Percentiles rank a stretch among this genome's conserved stretches.
Conservation (phyloP, 1,140 invertebrate species). For the Bombus ignitus region DNA sequence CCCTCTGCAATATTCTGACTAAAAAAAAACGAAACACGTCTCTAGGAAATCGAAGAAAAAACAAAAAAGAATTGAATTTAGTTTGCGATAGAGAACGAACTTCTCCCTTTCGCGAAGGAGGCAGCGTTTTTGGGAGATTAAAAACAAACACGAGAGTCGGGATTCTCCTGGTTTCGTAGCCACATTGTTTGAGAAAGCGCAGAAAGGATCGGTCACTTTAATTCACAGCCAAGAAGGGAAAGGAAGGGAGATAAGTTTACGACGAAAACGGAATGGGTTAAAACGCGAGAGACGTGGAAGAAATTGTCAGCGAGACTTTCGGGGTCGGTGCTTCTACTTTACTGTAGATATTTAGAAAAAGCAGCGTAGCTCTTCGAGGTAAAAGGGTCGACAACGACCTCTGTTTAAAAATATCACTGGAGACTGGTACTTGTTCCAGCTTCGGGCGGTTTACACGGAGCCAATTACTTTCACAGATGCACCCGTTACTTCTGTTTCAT, state of each 20-base stretch:
- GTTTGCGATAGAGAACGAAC: neutral
- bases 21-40: no score
- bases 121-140: neutral
- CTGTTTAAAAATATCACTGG: slow-evolving; percentile 57
- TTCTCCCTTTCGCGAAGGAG: neutral
- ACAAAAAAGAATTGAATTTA: neutral
- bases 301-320: slow-evolving; percentile 33
- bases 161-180: neutral
- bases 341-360: slow-evolving; percentile 42
- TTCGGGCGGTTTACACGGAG: slow-evolving; percentile 66
- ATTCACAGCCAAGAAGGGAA: neutral
- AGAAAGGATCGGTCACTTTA: slow-evolving; percentile 5
- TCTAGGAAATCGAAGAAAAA: neutral
- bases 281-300: neutral
- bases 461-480: slow-evolving; percentile 67
- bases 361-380: slow-evolving; percentile 39
- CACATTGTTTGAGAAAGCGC: neutral
- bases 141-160: neutral
- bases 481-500: neutral
- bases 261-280: neutral
- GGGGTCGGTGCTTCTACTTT: slow-evolving; percentile 17
- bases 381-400: slow-evolving; percentile 50
- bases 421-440: slow-evolving; percentile 50
- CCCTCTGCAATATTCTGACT: no score
- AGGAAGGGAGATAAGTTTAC: neutral